These are phyloP conservation scores for Tangara arthus DNA, from an alignment of 2,797 vertebrate species.

Conservation along the genomic window DNA sequence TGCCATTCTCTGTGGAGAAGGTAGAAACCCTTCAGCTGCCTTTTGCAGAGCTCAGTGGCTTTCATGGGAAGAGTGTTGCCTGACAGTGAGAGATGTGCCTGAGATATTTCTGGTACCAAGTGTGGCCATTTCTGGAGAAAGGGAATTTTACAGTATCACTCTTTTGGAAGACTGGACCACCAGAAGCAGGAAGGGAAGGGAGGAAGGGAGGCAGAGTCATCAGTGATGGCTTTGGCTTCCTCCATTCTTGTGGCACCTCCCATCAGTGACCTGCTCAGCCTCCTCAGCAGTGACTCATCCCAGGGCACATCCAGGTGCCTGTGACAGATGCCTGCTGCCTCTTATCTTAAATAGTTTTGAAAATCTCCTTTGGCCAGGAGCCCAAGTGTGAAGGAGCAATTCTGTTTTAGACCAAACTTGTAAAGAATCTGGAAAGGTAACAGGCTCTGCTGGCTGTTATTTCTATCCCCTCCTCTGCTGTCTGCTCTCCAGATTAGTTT, in stretches of 20 bases:
- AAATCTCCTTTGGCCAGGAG: constrained; percentile 35
- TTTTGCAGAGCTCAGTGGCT: background rate
- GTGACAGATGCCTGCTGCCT: background rate
- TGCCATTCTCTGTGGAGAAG: background rate
- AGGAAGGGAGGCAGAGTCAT: background rate
- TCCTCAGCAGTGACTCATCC: background rate
- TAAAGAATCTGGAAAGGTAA: background rate
- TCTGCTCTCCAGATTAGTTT: background rate
- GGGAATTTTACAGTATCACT: background rate
- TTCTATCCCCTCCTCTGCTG: background rate
- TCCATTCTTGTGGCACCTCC: background rate
- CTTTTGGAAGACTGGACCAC: background rate
- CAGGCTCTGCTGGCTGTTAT: background rate
- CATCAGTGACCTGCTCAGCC: background rate
- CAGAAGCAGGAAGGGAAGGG: background rate
- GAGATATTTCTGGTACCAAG: background rate
- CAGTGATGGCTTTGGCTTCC: background rate
- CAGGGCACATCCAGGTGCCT: constrained; percentile 8
- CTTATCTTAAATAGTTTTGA: constrained; percentile 28
- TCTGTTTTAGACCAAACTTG: background rate
- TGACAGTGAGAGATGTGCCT: background rate
- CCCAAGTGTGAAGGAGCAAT: background rate
- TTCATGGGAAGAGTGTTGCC: background rate
- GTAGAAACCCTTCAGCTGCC: background rate
- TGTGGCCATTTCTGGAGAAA: background rate